A percentile compares a stretch with the other conserved stretches of the same genome.
These are phyloP conservation scores for Rhinogobius similis DNA, from an alignment of 2,113 vertebrate genomes.

Conservation along the genomic window DNA sequence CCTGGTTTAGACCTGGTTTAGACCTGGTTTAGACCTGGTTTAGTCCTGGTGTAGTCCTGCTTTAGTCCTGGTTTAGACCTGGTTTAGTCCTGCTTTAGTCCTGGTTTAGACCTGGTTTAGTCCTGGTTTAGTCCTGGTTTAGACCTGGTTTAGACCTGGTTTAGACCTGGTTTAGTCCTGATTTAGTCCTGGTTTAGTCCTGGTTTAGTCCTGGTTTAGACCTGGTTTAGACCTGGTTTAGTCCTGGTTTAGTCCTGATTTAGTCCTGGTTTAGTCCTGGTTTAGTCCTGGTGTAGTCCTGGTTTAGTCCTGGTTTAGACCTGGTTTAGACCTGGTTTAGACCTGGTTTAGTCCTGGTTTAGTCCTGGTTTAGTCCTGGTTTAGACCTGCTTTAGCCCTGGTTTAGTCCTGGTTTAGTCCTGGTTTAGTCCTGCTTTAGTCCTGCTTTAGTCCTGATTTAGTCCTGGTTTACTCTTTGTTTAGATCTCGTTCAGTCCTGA, in stretches of 20 bases:
- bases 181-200: too few relatives aligned
- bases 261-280: constrained; percentile 19
- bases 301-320: too few relatives aligned
- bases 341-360: too few relatives aligned
- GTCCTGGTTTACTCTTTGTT: background rate
- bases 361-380: too few relatives aligned
- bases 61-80: background rate
- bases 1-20: background rate
- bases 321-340: too few relatives aligned
- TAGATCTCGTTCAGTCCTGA: background rate
- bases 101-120: background rate
- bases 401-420: background rate
- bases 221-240: too few relatives aligned
- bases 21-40: background rate
- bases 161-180: background rate
- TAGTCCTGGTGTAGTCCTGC: background rate
- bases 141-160: background rate
- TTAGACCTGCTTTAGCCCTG: too few relatives aligned
- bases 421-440: too few relatives aligned
- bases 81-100: background rate
- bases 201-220: too few relatives aligned
- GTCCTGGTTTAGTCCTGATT: constrained; percentile 44
- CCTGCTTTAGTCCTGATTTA: too few relatives aligned
- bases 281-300: too few relatives aligned
- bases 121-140: background rate